Base-by-base conservation (phyloP, 2,113 vertebrate species). In the Centropus unirufus region DNA sequence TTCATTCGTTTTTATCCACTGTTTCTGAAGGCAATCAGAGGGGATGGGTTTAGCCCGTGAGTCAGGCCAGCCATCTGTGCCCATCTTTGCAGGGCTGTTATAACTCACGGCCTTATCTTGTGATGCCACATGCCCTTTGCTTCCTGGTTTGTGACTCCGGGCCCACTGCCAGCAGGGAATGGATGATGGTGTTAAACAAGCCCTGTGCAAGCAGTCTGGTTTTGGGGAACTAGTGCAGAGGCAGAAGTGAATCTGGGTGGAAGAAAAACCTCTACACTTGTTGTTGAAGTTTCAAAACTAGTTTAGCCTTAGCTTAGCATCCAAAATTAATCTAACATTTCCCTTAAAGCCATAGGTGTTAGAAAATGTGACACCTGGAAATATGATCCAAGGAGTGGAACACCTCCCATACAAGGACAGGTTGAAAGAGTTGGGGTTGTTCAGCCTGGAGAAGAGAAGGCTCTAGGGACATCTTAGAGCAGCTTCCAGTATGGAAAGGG, bases 241-340 rank as follows among this genome's bases (percentile, higher is more conserved):
- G 90, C 92, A 96, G 95, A 96, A 96, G 94, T 95, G 93, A 96
- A 97, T 93, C 92, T 94, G 83, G 4, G 13, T 92, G 95, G 93
- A 95, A 96, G 36, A 96, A 88, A 30, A 84, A 92, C 96, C 14
- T 86, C 80, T 17, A 23, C 1, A 7, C 29, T 90, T 67, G 30
- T 64, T 87, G 55, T 59, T 86, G 88, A 77, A 3, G 70, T 91
- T 86, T 68, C 44, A 83, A 81, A 90, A 44, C 24, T 26, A 34
- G 8, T 1, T 1, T 3, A 47, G 42, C 22, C 30, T 74, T 51
- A 57, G 59, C 16, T 89, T 39, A 24, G 67, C 19, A 8, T 57
- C 29, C 76, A 64, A 15, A 95, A 83, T 52, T 39, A 47, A 89
- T 58, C 77, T 11, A 7, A 12, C 6, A 2, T 92, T 89, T 82